Evolutionary conservation across 2,797 vertebrate genomes (phyloP).

Genomic region (Psittacula echo): DNA sequence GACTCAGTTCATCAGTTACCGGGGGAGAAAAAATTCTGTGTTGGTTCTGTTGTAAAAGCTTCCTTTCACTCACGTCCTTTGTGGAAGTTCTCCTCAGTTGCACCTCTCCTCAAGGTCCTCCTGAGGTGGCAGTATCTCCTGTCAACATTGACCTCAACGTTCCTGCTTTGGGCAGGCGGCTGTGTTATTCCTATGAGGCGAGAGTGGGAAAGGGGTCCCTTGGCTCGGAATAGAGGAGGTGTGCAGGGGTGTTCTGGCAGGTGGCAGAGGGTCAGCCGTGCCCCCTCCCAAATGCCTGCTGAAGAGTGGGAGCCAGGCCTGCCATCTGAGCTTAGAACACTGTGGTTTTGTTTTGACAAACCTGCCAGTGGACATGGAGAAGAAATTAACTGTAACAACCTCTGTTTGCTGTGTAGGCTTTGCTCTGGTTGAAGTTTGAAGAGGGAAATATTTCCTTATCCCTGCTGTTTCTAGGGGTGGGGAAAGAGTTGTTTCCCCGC

Average conservation of each 20-base stretch:
- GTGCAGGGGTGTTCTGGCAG: background rate
- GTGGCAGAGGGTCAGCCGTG: background rate
- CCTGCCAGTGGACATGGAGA: fast-evolving
- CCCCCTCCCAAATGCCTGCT: background rate
- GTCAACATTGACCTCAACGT: background rate
- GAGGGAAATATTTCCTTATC: background rate
- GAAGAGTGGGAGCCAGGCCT: background rate
- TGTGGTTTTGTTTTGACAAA: background rate
- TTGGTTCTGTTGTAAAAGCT: background rate
- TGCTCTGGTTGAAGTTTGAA: background rate
- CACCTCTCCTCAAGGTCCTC: background rate
- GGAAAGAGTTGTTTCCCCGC: background rate
- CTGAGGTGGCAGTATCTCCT: fast-evolving
- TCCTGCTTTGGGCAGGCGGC: fast-evolving
- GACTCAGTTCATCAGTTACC: background rate
- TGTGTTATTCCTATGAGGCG: fast-evolving
- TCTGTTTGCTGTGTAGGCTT: background rate
- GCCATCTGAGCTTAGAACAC: background rate
- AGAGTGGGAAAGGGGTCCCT: fast-evolving
- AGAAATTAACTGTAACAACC: background rate
- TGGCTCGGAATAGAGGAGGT: background rate
- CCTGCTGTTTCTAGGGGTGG: background rate
- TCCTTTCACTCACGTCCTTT: fast-evolving
- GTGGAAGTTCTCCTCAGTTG: background rate
- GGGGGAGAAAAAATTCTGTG: background rate